Evolutionary conservation across 2,113 vertebrate genomes (phyloP), one percentile per base, ranked within the genome.

Genomic region (Plotosus lineatus): DNA sequence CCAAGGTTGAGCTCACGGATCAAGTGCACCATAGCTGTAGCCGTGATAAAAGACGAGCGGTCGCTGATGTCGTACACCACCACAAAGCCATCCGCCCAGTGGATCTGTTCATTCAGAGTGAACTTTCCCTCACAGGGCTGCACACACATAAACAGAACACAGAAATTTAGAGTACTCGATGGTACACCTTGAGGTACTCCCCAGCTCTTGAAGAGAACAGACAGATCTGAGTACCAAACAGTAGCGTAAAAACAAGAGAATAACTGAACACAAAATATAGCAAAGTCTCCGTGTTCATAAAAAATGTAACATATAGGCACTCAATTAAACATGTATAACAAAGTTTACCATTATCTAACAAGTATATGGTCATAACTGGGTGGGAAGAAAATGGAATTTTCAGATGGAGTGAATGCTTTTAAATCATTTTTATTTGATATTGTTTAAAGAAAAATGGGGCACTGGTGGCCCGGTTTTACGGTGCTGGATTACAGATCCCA

Each of bases 11-110:
- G 86, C 78, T 96, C 95, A 65, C 92, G 90, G 78, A 97, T 94
- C 79, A 93, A 90, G 87, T 92, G 94, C 12, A 96, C 86, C 23
- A 95, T 85, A 0, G 94, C 92, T 84, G 94, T 95, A 7, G 95
- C 96, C 31, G 94, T 94, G 2, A 93, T 91, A 88, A 97, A 96
- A 0, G 95, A 96, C 4, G 96, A 92, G 33, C 90, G 91, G 88
- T 96, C 91, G 6, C 94, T 96, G 89, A 97, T 97, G 88, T 96
- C 95, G 0, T 96, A 97, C 44, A 97, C 93, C 26, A 97, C 87
- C 63, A 97, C 86, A 79, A 97, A 96, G 2, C 94, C 96, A 14
- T 97, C 95, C 3, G 95, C 95, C 95, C 95, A 96, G 8, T 93
- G 94, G 36, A 96, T 92, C 80, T 96, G 93, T 0, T 94, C 91